Evolutionary conservation across 2,888 invertebrate species (phyloP).

Genomic region (Notodonta ziczac): DNA sequence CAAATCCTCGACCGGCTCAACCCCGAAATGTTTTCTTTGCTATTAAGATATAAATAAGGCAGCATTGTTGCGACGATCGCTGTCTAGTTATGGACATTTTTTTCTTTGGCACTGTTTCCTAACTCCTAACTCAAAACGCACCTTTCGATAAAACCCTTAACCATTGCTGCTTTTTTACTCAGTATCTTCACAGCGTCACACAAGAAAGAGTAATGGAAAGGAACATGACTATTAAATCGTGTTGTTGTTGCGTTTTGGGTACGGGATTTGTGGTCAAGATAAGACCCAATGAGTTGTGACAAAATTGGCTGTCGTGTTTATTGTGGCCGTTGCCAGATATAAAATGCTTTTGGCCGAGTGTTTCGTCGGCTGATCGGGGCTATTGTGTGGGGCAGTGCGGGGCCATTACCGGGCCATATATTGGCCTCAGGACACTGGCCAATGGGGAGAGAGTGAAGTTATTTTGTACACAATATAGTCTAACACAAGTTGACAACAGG

Average conservation of each 20-base stretch:
- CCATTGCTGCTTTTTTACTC: constrained; percentile 27
- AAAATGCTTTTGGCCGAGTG: constrained; percentile 46
- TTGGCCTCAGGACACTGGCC: background rate
- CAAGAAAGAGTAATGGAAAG: constrained; percentile 31
- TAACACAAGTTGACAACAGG: no score
- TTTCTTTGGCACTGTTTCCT: constrained; percentile 48
- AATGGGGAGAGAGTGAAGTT: background rate
- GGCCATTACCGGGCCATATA: constrained; percentile 6
- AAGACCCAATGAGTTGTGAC: constrained; percentile 67
- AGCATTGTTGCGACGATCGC: constrained; percentile 54
- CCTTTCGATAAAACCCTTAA: constrained; percentile 12
- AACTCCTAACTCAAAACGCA: constrained; percentile 23
- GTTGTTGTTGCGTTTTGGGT: background rate
- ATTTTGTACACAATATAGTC: background rate
- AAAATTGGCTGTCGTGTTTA: constrained; percentile 66
- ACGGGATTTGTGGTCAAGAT: constrained; percentile 56
- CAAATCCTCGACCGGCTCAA: constrained; percentile 38
- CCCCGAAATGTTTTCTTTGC: constrained; percentile 52
- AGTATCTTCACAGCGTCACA: constrained; percentile 6
- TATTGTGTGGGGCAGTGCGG: background rate
- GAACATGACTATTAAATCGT: background rate
- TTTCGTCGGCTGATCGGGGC: background rate
- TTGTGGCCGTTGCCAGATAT: constrained; percentile 54
- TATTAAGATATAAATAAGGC: constrained; percentile 63
- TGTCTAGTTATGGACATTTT: constrained; percentile 42